phyloP scores from a whole-genome alignment of 1,140 invertebrate species.

The Conus betulinus region DNA sequence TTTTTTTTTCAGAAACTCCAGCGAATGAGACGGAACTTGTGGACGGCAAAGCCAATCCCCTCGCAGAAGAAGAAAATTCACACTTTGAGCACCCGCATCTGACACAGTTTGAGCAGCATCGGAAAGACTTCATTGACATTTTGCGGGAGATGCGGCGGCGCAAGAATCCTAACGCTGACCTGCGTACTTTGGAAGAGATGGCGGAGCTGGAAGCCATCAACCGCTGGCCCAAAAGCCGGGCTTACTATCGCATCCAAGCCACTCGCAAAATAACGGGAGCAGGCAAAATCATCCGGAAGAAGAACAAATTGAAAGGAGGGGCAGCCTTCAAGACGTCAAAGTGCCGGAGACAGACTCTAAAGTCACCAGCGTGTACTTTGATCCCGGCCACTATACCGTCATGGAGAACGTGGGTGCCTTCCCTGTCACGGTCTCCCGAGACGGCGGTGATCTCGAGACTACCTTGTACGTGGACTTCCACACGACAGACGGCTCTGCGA shows the following conservation, averaged over 20 bases:
- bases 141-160: slow-evolving; percentile 90
- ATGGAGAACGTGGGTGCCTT: slow-evolving; percentile 98
- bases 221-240: slow-evolving; percentile 94
- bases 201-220: slow-evolving; percentile 95
- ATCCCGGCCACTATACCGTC: slow-evolving; percentile 98
- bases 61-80: slow-evolving; percentile 81
- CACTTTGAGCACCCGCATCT: slow-evolving; percentile 84
- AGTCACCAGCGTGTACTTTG: slow-evolving; percentile 88
- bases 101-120: slow-evolving; percentile 89
- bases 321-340: slow-evolving; percentile 59
- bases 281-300: slow-evolving; percentile 88
- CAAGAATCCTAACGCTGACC: slow-evolving; percentile 77
- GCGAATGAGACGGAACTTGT: slow-evolving; percentile 81
- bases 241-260: slow-evolving; percentile 98
- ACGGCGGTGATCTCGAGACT: slow-evolving; percentile 86
- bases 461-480: slow-evolving; percentile 92
- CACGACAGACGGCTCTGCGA: slow-evolving; percentile 98
- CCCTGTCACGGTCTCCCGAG: slow-evolving; percentile 90
- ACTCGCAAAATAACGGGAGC: slow-evolving; percentile 97
- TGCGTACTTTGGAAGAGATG: slow-evolving; percentile 85
- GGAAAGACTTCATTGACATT: slow-evolving; percentile 93
- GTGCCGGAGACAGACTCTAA: slow-evolving; percentile 76
- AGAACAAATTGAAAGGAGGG: slow-evolving; percentile 77
- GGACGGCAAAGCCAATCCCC: slow-evolving; percentile 79
- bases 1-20: slow-evolving; percentile 84